phyloP scores from a whole-genome alignment of 2,888 invertebrate species.

The Limenitis camilla region DNA sequence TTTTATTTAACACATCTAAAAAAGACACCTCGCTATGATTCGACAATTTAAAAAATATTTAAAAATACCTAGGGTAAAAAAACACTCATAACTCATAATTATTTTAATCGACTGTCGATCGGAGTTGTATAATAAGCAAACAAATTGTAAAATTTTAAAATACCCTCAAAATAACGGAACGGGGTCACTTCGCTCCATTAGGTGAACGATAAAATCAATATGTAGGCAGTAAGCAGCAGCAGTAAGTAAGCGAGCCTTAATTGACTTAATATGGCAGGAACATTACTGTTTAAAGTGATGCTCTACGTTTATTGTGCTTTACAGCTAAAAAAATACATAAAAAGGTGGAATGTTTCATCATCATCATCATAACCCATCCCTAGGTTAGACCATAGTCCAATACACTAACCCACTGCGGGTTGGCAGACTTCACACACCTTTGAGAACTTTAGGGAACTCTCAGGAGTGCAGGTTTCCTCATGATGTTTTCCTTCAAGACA shows the following conservation, averaged over 20 bases:
- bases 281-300: slow-evolving; percentile 19
- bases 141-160: slow-evolving; percentile 6
- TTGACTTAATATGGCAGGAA: slow-evolving; percentile 18
- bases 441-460: no score
- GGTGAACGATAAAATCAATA: slow-evolving; percentile 40
- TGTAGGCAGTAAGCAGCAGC: slow-evolving; percentile 24
- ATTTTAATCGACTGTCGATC: no score
- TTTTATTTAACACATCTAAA: no score
- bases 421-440: no score
- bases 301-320: slow-evolving; percentile 12
- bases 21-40: no score
- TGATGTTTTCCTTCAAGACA: no score
- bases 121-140: neutral
- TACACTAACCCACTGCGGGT: no score
- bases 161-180: slow-evolving; percentile 20
- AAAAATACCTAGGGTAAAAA: no score
- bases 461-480: no score
- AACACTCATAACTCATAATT: no score
- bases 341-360: neutral
- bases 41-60: no score
- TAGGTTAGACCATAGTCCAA: no score
- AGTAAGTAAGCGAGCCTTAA: slow-evolving; percentile 22
- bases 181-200: slow-evolving; percentile 34
- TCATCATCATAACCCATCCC: neutral
- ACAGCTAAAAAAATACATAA: neutral